Evolutionary conservation across 2,113 vertebrate species (phyloP).

Genomic region (Cranoglanis bouderius): DNA sequence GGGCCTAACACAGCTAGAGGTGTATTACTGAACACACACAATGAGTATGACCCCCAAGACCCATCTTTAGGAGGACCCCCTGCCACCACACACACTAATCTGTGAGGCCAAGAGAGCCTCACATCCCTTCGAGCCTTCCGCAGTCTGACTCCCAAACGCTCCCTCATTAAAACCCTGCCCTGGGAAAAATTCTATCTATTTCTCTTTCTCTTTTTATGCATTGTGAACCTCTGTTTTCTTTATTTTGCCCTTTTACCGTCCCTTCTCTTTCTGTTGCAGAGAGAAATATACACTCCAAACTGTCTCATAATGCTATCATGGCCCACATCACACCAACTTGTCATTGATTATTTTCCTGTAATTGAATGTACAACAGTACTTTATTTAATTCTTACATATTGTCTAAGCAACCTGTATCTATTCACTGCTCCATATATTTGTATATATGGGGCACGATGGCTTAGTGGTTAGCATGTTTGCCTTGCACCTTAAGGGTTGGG

Average conservation of each 20-base stretch:
- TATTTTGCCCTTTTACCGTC: not conserved
- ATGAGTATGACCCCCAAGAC: slow-evolving; percentile 39
- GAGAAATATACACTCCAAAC: not conserved
- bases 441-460: not conserved
- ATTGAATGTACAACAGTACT: not conserved
- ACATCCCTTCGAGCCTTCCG: slow-evolving; percentile 56
- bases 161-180: slow-evolving; percentile 66
- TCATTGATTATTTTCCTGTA: not conserved
- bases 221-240: not conserved
- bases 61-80: slow-evolving; percentile 38
- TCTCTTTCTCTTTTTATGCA: slow-evolving; percentile 24
- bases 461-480: too few relatives aligned
- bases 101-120: slow-evolving; percentile 45
- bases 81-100: slow-evolving; percentile 42
- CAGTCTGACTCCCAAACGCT: slow-evolving; percentile 51
- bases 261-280: not conserved
- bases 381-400: not conserved
- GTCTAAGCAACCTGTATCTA: not conserved
- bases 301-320: not conserved
- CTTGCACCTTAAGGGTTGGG: too few relatives aligned
- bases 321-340: not conserved
- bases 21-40: slow-evolving; percentile 54
- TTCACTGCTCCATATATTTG: not conserved
- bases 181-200: slow-evolving; percentile 60
- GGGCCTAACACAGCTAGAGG: slow-evolving; percentile 53